Conservation (phyloP, 2,888 invertebrate genomes). For the Drosophila robusta region DNA sequence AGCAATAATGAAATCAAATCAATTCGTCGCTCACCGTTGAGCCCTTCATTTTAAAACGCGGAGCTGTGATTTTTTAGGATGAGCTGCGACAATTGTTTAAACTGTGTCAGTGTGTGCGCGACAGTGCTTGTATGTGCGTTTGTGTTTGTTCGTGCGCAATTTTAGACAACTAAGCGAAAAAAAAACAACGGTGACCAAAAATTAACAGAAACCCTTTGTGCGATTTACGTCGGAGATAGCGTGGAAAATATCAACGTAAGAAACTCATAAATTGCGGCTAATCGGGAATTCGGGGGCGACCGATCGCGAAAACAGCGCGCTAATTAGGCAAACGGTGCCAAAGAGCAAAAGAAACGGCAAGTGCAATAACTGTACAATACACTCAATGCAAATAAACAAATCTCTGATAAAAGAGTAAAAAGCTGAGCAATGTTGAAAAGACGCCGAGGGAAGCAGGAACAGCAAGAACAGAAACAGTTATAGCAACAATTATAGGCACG, state of each 20-base stretch:
- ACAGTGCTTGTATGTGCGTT: background rate
- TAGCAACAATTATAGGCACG: slow-evolving; percentile 33
- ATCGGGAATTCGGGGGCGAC: slow-evolving; percentile 48
- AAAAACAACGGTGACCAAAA: slow-evolving; percentile 37
- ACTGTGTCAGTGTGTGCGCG: slow-evolving; percentile 8
- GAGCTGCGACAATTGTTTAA: slow-evolving; percentile 15
- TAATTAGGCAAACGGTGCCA: slow-evolving; percentile 55
- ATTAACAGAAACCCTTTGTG: slow-evolving; percentile 41
- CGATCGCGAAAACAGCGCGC: slow-evolving; percentile 42
- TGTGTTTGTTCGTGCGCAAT: slow-evolving; percentile 17
- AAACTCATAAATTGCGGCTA: slow-evolving; percentile 71
- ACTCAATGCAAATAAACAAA: slow-evolving; percentile 27
- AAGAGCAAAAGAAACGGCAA: slow-evolving; percentile 25
- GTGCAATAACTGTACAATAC: slow-evolving; percentile 54
- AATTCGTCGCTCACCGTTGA: slow-evolving; percentile 1
- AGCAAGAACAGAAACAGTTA: slow-evolving; percentile 22
- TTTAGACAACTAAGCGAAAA: slow-evolving; percentile 49
- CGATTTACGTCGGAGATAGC: slow-evolving; percentile 62
- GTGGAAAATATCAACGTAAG: slow-evolving; percentile 34
- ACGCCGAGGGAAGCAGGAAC: slow-evolving; percentile 40
- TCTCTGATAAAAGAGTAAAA: slow-evolving; percentile 34
- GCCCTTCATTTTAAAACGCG: background rate
- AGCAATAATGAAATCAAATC: slow-evolving; percentile 14
- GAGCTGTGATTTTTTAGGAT: slow-evolving; percentile 7
- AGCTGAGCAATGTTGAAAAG: slow-evolving; percentile 55